Evolutionary conservation across 2,797 vertebrate species (phyloP).

Genomic region (Balearica regulorum): DNA sequence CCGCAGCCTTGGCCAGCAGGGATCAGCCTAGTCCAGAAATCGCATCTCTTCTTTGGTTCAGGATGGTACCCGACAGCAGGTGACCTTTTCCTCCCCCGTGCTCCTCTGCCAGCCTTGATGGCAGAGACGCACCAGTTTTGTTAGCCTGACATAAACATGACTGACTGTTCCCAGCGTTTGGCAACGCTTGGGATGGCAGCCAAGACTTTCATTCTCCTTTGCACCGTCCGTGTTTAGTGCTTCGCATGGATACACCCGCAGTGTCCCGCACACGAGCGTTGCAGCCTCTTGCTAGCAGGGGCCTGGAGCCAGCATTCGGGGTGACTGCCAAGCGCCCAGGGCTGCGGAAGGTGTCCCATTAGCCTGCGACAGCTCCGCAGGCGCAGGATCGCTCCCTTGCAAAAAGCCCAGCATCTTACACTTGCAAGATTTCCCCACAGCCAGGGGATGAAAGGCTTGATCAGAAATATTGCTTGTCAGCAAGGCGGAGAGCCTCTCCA

Average conservation of each 20-base stretch:
- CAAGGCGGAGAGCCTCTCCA: neutral
- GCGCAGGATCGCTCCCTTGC: neutral
- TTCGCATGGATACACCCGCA: accelerated
- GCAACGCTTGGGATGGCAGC: neutral
- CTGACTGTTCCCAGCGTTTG: neutral
- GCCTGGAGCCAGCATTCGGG: neutral
- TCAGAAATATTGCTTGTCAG: neutral
- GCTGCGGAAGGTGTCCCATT: neutral
- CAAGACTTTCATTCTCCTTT: neutral
- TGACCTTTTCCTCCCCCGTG: neutral
- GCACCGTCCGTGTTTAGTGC: neutral
- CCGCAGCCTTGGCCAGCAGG: accelerated
- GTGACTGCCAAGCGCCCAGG: neutral
- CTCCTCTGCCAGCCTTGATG: neutral
- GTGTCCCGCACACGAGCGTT: accelerated
- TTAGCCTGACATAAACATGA: neutral
- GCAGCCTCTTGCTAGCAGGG: neutral
- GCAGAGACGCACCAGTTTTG: neutral
- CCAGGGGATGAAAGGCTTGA: neutral
- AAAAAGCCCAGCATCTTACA: neutral
- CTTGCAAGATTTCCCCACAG: neutral
- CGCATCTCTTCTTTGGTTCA: neutral
- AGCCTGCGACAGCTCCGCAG: neutral
- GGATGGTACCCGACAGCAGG: neutral
- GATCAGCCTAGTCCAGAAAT: neutral